Evolutionary conservation across 2,797 vertebrate species (phyloP).

Genomic region (Chanos chanos): DNA sequence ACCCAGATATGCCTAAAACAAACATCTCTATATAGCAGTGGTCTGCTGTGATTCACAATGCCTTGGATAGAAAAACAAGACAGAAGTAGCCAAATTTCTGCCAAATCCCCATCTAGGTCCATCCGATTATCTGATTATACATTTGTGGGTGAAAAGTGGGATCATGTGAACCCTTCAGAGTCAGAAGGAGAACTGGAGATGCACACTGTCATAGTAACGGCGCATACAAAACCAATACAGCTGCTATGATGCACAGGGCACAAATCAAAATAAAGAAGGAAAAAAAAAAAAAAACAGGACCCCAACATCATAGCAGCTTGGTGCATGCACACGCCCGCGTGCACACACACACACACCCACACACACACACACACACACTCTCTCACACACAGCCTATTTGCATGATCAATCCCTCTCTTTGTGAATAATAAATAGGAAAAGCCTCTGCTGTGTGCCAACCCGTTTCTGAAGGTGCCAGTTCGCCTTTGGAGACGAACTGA

Average conservation of each 20-base stretch:
- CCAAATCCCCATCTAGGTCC: too few species aligned
- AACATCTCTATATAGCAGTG: conserved; percentile 17
- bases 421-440: conserved; percentile 77
- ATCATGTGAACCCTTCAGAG: too few species aligned
- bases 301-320: neutral
- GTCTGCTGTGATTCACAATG: conserved; percentile 35
- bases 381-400: conserved; percentile 49
- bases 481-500: conserved; percentile 76
- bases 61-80: conserved; percentile 36
- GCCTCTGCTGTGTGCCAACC: conserved; percentile 50
- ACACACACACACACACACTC: too few species aligned
- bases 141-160: too few species aligned
- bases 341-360: too few species aligned
- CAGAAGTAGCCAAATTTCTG: too few species aligned
- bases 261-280: neutral
- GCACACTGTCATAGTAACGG: too few species aligned
- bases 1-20: conserved; percentile 22
- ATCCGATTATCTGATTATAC: too few species aligned
- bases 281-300: neutral
- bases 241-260: too few species aligned
- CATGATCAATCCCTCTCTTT: conserved; percentile 78
- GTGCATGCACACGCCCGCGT: neutral
- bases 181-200: too few species aligned
- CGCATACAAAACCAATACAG: too few species aligned
- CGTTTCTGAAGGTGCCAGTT: conserved; percentile 68